phyloP scores from a whole-genome alignment of 2,797 vertebrate species.

The Molossus molossus region DNA sequence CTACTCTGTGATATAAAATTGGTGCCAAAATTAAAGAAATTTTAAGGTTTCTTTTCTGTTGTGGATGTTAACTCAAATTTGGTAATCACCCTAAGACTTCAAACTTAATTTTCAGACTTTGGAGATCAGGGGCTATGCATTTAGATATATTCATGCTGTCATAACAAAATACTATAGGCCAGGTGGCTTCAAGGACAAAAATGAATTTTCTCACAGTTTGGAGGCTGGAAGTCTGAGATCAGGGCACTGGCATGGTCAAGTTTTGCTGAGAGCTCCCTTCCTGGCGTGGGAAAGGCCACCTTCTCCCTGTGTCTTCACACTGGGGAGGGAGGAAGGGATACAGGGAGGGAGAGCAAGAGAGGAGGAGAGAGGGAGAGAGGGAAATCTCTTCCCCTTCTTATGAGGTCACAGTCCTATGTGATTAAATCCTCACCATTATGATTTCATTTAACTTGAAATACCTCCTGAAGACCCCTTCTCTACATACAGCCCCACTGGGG shows the following conservation, averaged over 20 bases:
- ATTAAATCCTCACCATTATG: background rate
- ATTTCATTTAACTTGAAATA: background rate
- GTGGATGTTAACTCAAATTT: background rate
- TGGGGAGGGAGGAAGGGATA: background rate
- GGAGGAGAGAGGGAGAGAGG: background rate
- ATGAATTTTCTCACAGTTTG: background rate
- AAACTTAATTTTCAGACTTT: background rate
- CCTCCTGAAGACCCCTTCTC: background rate
- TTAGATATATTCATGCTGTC: background rate
- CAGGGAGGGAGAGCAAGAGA: background rate
- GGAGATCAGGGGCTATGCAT: background rate
- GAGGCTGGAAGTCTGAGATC: background rate
- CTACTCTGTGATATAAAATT: background rate
- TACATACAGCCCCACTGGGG: background rate
- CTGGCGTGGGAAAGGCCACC: background rate
- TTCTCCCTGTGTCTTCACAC: background rate
- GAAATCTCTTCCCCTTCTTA: background rate
- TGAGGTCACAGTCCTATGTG: background rate
- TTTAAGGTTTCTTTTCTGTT: background rate
- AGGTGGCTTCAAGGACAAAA: background rate
- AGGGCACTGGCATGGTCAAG: too few species aligned
- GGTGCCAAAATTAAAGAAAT: background rate
- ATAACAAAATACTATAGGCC: background rate
- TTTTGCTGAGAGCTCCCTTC: background rate
- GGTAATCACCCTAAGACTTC: background rate